Evolutionary conservation across 2,113 vertebrate genomes (phyloP).

Genomic region (Rhagologus leucostigma): DNA sequence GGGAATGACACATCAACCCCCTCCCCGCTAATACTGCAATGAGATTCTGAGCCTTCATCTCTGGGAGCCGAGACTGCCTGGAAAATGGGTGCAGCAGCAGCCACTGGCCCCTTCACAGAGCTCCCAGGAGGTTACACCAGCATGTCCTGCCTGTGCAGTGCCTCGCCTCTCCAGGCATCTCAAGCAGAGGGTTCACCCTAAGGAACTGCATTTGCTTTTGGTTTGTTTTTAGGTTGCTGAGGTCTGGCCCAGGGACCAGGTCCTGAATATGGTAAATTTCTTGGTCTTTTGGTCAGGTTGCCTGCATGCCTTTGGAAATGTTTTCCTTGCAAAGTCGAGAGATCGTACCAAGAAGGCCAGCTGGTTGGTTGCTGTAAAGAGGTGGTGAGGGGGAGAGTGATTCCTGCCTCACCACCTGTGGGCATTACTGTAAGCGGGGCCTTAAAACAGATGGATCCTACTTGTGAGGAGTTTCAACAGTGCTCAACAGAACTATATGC

Average conservation of each 20-base stretch:
- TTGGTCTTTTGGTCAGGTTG: background rate
- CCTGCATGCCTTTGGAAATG: conserved; percentile 10
- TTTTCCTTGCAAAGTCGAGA: conserved; percentile 20
- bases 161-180: background rate
- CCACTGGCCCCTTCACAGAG: background rate
- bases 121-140: background rate
- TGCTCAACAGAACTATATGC: background rate
- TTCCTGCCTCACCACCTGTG: background rate
- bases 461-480: background rate
- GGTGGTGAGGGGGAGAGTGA: background rate
- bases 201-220: background rate
- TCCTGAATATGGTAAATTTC: background rate
- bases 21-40: background rate
- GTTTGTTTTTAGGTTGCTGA: background rate
- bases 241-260: background rate
- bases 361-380: background rate
- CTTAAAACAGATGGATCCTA: background rate
- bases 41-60: background rate
- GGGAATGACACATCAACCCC: background rate
- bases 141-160: background rate
- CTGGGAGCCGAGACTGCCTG: background rate
- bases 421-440: background rate
- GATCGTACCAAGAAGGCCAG: background rate
- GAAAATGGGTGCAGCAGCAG: background rate
- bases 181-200: background rate